Evolutionary conservation across 2,113 vertebrate genomes (phyloP), one percentile per base, ranked within the genome.

Genomic region (Glareola pratincola): DNA sequence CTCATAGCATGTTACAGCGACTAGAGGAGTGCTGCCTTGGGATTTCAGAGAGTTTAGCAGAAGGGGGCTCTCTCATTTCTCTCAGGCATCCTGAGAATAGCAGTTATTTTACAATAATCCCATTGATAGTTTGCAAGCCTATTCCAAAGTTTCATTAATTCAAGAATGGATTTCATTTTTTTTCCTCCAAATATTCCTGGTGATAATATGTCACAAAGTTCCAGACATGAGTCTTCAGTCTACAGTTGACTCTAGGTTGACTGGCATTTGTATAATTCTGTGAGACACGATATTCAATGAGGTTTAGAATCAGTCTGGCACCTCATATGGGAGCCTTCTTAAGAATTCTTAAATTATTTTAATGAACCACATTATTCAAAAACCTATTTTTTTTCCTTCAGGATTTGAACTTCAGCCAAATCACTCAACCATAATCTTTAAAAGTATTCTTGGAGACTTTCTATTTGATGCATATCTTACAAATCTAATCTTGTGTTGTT

Each of bases 301-400:
- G 92, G 83, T 91, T 96, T 94, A 91, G 79, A 94, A 77, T 75
- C 92, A 96, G 96, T 96, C 94, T 97, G 91, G 95, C 96, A 97
- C 91, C 91, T 97, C 95, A 94, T 96, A 96, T 94, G 94, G 93
- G 88, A 86, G 88, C 69, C 73, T 86, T 96, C 67, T 93, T 88
- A 94, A 94, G 91, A 96, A 94, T 68, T 67, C 76, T 82, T 93
- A 89, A 78, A 84, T 92, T 96, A 97, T 95, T 97, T 82, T 96
- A 97, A 97, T 96, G 86, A 96, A 92, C 80, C 20, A 48, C 75
- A 95, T 94, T 96, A 95, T 96, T 97, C 88, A 89, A 89, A 90
- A 94, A 62, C 39, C 22, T 7, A 1, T 12, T 48, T 66, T 57
- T 88, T 85, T 90, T 36, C 60, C 57, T 79, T 89, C 80, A 85